Evolutionary conservation across 2,113 vertebrate species (phyloP).

Genomic region (human): GRCh38 chr1:156970001-156970500

Average conservation of each 20-base stretch:
- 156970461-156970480: not conserved
- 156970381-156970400: not conserved
- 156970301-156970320: not conserved
- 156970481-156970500: not conserved
- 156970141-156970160: not conserved
- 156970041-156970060: slow-evolving; percentile 73
- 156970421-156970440: not conserved
- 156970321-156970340: not conserved
- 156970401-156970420: not conserved
- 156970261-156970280: not conserved
- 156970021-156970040: slow-evolving; percentile 52
- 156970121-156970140: not conserved
- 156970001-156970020: slow-evolving; percentile 50
- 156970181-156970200: not conserved
- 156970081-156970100: not conserved
- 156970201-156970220: not conserved
- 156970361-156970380: not conserved
- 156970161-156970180: not conserved
- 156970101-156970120: not conserved
- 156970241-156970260: not conserved
- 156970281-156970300: not conserved
- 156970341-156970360: not conserved
- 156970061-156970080: not conserved
- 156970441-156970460: not conserved
- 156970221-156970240: not conserved